Evolutionary conservation across 2,888 invertebrate genomes (phyloP).

Genomic region (Oxyteleia sp.): DNA sequence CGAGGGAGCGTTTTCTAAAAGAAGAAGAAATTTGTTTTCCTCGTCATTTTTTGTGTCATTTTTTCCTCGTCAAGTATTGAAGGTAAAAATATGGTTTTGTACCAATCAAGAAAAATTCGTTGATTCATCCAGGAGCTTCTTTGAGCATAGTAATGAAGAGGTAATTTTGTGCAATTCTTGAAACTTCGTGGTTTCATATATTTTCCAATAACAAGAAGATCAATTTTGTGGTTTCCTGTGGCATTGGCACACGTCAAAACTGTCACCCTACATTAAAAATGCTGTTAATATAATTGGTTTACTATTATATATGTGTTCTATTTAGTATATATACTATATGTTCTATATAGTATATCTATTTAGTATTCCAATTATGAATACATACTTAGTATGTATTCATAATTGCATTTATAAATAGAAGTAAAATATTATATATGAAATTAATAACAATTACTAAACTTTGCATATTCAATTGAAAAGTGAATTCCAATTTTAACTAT

Average conservation of each 20-base stretch:
- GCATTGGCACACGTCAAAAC: neutral
- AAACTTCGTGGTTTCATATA: neutral
- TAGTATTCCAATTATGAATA: too few relatives aligned
- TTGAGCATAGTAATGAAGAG: neutral
- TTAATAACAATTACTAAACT: too few relatives aligned
- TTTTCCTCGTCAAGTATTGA: too few relatives aligned
- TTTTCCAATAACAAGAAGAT: neutral
- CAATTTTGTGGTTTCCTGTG: neutral
- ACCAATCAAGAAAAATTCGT: constrained; percentile 1
- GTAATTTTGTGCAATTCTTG: neutral
- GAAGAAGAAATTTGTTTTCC: neutral
- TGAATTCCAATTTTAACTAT: too few relatives aligned
- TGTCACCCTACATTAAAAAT: neutral
- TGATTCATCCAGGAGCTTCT: neutral
- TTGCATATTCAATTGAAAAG: too few relatives aligned
- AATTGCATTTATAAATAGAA: too few relatives aligned
- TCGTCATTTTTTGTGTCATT: too few relatives aligned
- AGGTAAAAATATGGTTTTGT: neutral
- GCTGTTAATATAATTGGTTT: neutral
- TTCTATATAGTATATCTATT: too few relatives aligned
- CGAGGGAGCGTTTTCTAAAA: neutral
- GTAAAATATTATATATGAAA: too few relatives aligned
- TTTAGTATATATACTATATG: too few relatives aligned
- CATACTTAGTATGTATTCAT: too few relatives aligned
- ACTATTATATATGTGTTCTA: too few relatives aligned